Conservation (phyloP, 2,888 invertebrate species). For the Meteorus cinctellus region DNA sequence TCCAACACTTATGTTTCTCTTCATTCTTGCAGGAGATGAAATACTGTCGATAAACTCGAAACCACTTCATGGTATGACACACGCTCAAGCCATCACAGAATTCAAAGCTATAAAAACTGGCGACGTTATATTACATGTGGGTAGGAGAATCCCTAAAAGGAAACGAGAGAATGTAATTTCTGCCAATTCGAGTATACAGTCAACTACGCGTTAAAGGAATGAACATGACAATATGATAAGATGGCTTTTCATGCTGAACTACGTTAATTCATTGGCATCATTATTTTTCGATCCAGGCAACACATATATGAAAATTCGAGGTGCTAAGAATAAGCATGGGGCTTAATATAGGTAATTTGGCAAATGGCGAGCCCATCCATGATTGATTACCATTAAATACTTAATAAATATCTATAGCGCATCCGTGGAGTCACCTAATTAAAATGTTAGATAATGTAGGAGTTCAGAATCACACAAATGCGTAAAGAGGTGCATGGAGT, state of each 20-base stretch:
- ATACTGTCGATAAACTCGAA: conserved; percentile 88
- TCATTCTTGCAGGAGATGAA: conserved; percentile 81
- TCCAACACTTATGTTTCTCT: neutral
- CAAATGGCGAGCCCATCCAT: too few species aligned
- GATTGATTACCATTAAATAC: too few species aligned
- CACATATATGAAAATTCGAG: neutral
- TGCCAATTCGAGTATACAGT: conserved; percentile 48
- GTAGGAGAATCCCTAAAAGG: conserved; percentile 73
- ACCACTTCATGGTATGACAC: conserved; percentile 83
- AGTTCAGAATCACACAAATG: neutral
- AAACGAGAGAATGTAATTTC: conserved; percentile 62
- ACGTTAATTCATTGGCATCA: neutral
- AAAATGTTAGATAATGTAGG: neutral
- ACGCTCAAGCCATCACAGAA: conserved; percentile 85
- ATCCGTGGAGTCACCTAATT: neutral
- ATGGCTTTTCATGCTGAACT: neutral
- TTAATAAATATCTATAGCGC: neutral
- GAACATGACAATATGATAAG: conserved; percentile 1
- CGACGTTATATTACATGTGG: conserved; percentile 83
- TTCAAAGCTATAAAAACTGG: conserved; percentile 87
- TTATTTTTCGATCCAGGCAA: neutral
- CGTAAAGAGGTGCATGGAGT: neutral
- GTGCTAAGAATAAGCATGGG: neutral
- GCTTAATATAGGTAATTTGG: too few species aligned
- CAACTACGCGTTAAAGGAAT: conserved; percentile 44